A percentile compares a stretch with the other conserved stretches of the same genome.
Evolutionary conservation across 2,797 vertebrate species (phyloP).

Genomic region (Lithobates sylvaticus): DNA sequence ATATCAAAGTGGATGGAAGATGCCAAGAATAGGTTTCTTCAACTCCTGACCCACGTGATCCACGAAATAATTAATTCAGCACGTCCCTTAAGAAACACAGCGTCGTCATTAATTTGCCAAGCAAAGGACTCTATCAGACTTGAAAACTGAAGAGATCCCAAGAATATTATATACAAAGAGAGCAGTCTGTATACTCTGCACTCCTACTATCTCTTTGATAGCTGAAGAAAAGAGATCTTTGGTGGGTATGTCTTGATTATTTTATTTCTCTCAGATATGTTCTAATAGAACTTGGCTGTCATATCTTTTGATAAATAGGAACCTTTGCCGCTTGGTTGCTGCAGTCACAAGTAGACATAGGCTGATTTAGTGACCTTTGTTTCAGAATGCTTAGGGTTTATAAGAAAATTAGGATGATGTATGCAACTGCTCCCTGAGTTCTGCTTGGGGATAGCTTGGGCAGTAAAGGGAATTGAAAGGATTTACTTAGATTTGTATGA

Average conservation of each 20-base stretch:
- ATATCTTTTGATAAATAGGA: conserved; percentile 92
- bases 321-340: conserved; percentile 85
- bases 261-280: conserved; percentile 85
- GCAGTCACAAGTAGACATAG: conserved; percentile 80
- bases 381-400: conserved; percentile 75
- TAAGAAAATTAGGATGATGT: conserved; percentile 66
- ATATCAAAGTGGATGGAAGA: conserved; percentile 88
- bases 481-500: conserved; percentile 65
- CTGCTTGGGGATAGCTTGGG: conserved; percentile 62
- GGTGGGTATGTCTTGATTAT: conserved; percentile 93
- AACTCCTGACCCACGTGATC: conserved; percentile 98
- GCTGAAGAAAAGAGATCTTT: conserved; percentile 86
- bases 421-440: conserved; percentile 58
- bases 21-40: conserved; percentile 93
- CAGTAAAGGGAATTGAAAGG: conserved; percentile 60
- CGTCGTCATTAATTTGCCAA: conserved; percentile 99
- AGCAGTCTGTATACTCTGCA: conserved; percentile 85
- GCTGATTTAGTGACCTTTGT: conserved; percentile 82
- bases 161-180: conserved; percentile 96
- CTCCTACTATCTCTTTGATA: conserved; percentile 82
- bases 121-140: conserved; percentile 99
- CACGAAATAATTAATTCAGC: conserved; percentile 99
- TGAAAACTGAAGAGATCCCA: conserved; percentile 99
- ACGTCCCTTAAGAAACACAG: conserved; percentile 99
- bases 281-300: conserved; percentile 93